These are phyloP conservation scores for Cheilinus undulatus DNA, from an alignment of 2,113 vertebrate genomes.

Conservation along the genomic window DNA sequence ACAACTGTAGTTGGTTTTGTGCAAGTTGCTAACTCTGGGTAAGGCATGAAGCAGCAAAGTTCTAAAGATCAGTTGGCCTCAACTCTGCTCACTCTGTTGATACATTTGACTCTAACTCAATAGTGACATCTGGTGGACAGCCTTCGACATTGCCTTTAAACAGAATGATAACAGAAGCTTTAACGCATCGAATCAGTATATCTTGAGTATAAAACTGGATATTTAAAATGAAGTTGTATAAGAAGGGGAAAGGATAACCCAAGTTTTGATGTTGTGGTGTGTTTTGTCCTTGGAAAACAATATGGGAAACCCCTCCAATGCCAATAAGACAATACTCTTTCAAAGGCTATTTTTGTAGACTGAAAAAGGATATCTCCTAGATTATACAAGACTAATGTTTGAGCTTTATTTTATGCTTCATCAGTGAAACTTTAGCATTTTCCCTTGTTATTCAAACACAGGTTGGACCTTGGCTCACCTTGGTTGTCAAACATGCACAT, in stretches of 20 bases:
- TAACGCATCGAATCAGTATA: too few relatives aligned
- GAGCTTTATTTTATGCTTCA: not conserved
- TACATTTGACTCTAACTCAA: not conserved
- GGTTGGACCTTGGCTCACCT: slow-evolving; percentile 56
- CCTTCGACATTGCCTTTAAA: not conserved
- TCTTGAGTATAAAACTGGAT: too few relatives aligned
- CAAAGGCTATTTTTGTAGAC: too few relatives aligned
- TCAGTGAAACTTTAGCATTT: not conserved
- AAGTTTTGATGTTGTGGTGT: too few relatives aligned
- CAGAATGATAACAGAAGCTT: too few relatives aligned
- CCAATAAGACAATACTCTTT: too few relatives aligned
- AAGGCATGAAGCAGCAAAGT: too few relatives aligned
- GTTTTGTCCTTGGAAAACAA: too few relatives aligned
- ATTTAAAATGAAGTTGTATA: not conserved
- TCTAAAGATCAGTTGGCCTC: too few relatives aligned
- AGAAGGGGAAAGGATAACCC: not conserved
- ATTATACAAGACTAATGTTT: not conserved
- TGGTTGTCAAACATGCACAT: slow-evolving; percentile 96
- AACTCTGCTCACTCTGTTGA: not conserved
- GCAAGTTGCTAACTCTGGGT: too few relatives aligned
- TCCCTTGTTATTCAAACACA: not conserved
- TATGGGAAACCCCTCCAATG: too few relatives aligned
- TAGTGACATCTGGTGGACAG: not conserved
- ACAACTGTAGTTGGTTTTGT: not conserved
- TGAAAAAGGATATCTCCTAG: not conserved